Evolutionary conservation across 2,113 vertebrate species (phyloP), one percentile per base, ranked within the genome.

Genomic region (Chaetodon trifascialis): DNA sequence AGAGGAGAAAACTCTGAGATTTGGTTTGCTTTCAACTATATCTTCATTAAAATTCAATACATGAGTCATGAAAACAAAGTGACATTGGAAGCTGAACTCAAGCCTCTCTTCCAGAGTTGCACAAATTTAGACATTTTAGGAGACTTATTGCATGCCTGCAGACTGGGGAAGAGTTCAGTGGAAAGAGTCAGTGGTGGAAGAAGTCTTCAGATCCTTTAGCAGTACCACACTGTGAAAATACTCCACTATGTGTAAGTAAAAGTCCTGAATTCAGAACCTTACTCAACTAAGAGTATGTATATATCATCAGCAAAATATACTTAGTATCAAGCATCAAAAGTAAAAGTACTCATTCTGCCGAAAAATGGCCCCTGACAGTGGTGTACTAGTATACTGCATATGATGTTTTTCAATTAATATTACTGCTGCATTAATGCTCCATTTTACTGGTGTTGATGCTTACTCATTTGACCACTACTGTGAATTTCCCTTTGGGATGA

Each of bases 31-130:
- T 62, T 69, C 15, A 52, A 12, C 11, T 52, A 11, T 25, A 54
- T 38, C 51, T 25, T 66, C 55, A 46, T 74, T 70, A 46, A 76
- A 55, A 76, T 70, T 69, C 17, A 52, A 44, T 16, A 14, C 34
- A 19, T 55, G 14, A 44, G 9, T 69, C 69, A 36, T 15, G 19
- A 55, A 56, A 36, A 63, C 17, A 77, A 69, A 82, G 23, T 58
- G 19, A 52, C 56, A 44, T 10, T 80, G 51, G 63, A 11, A 17
- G 71, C 46, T 71, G 7, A 65, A 46, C 23, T 25, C 36, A 10
- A 52, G 44, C 36, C 34, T 83, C 17, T 66, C 52, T 23, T 14
- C 2, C 19, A 40, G 16, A 49, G 49, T 34, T 42, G 42, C 10
- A 21, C 23, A 34, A 52, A 67, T 60, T 5, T 23, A 36, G 30